phyloP scores from a whole-genome alignment of 2,113 vertebrate species.

The Cyanoramphus novaezelandiae region DNA sequence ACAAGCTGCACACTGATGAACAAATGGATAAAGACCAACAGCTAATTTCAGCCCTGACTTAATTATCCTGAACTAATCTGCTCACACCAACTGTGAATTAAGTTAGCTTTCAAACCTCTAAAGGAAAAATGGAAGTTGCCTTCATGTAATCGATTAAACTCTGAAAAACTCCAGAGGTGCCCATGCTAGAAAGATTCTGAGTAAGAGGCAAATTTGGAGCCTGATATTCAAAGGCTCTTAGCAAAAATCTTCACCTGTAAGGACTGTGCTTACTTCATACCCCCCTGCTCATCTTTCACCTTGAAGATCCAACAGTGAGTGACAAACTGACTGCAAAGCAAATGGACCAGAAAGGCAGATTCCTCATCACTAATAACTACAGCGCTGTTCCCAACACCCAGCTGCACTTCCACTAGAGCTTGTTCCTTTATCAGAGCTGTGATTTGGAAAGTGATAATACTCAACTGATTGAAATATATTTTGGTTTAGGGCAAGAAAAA shows the following conservation, averaged over 20 bases:
- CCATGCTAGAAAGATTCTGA: background rate
- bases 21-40: background rate
- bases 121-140: constrained; percentile 6
- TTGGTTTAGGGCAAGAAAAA: background rate
- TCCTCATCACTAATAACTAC: background rate
- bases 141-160: background rate
- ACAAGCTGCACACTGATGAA: background rate
- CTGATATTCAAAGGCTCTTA: background rate
- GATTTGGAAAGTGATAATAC: constrained; percentile 15
- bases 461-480: constrained; percentile 32
- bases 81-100: background rate
- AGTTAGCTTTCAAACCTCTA: background rate
- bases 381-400: background rate
- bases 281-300: constrained; percentile 35
- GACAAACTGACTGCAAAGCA: constrained; percentile 37
- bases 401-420: constrained; percentile 25
- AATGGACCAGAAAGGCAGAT: constrained; percentile 35
- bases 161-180: background rate
- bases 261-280: background rate
- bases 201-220: background rate
- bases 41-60: background rate
- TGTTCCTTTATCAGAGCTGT: constrained; percentile 28
- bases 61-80: background rate
- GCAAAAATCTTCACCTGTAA: background rate
- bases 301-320: constrained; percentile 42